phyloP scores from a whole-genome alignment of 2,797 vertebrate species.

The Jordanella pulchra region DNA sequence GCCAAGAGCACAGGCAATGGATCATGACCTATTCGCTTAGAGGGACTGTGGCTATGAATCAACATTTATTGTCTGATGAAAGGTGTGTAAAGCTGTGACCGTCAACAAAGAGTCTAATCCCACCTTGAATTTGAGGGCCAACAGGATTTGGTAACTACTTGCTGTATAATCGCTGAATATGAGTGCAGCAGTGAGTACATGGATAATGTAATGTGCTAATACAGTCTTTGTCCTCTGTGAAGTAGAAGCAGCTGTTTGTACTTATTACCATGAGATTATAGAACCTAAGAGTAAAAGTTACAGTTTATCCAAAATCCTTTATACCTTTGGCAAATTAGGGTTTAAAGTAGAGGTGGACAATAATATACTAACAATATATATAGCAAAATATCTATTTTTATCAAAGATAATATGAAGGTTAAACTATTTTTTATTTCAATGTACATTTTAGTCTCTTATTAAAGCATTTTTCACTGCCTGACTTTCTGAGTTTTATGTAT shows the following conservation, averaged over 20 bases:
- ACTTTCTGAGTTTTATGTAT: too few species aligned
- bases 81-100: conserved; percentile 25
- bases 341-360: too few species aligned
- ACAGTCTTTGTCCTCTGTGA: neutral
- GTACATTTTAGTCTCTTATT: too few species aligned
- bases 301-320: too few species aligned
- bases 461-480: too few species aligned
- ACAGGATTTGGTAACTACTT: neutral
- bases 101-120: conserved; percentile 20
- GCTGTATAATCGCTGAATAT: conserved; percentile 29
- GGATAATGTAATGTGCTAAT: neutral
- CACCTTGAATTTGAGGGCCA: conserved; percentile 12
- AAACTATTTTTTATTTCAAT: too few species aligned
- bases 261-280: neutral
- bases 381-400: too few species aligned
- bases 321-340: too few species aligned
- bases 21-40: conserved; percentile 65
- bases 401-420: too few species aligned
- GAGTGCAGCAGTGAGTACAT: too few species aligned
- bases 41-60: conserved; percentile 30
- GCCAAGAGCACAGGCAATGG: conserved; percentile 47
- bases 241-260: neutral
- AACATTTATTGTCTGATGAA: conserved; percentile 53
- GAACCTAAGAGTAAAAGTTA: too few species aligned
- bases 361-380: too few species aligned